phyloP scores from a whole-genome alignment of 2,888 invertebrate genomes.

The Ypsolopha scabrella region DNA sequence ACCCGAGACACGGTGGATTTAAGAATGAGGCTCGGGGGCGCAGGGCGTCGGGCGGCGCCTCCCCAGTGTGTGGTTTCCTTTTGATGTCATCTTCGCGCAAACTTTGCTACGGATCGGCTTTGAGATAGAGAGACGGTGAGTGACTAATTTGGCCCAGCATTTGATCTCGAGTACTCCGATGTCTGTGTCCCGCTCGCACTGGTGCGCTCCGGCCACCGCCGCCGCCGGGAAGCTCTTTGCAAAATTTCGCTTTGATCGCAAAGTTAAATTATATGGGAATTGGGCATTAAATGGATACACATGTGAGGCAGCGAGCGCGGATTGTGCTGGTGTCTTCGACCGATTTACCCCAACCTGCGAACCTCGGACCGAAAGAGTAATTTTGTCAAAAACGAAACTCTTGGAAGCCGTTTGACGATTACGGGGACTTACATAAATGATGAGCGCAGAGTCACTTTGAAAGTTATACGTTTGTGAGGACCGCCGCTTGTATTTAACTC shows the following conservation, averaged over 20 bases:
- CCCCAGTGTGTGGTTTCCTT: conserved; percentile 71
- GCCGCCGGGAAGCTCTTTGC: conserved; percentile 67
- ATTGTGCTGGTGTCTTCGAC: conserved; percentile 10
- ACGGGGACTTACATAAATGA: conserved; percentile 62
- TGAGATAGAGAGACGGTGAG: conserved; percentile 72
- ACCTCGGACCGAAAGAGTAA: conserved; percentile 29
- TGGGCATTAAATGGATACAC: conserved; percentile 70
- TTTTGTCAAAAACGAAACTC: conserved; percentile 41
- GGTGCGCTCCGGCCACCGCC: conserved; percentile 38
- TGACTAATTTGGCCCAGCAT: conserved; percentile 72
- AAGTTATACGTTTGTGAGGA: conserved; percentile 57
- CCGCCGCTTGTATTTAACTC: conserved; percentile 66
- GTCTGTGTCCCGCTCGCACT: conserved; percentile 57
- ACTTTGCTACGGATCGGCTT: conserved; percentile 72
- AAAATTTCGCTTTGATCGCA: conserved; percentile 70
- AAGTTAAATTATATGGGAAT: conserved; percentile 72
- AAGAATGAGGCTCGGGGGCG: conserved; percentile 55
- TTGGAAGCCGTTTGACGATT: conserved; percentile 49
- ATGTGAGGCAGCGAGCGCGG: conserved; percentile 32
- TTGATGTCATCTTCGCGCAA: conserved; percentile 72
- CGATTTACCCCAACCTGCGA: conserved; percentile 11
- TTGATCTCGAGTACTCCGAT: conserved; percentile 65
- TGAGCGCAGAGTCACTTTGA: conserved; percentile 58
- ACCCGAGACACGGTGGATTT: conserved; percentile 60
- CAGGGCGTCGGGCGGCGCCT: conserved; percentile 34